Conservation (phyloP, 2,888 invertebrate species). For the Drosophila birchii region DNA sequence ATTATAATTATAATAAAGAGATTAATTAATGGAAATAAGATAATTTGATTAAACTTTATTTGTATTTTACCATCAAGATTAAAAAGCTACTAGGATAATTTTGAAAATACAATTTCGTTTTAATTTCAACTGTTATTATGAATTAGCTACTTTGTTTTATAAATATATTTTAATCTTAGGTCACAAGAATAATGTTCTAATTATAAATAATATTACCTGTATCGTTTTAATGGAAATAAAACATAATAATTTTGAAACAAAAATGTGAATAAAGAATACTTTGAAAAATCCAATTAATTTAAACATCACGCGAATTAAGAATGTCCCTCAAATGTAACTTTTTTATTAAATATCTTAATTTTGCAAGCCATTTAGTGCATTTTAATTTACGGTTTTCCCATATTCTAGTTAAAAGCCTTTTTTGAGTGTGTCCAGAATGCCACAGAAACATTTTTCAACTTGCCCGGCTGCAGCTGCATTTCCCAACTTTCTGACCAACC, state of each 20-base stretch:
- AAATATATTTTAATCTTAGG: neutral
- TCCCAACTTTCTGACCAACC: conserved; percentile 50
- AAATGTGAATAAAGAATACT: no score
- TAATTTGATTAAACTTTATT: neutral
- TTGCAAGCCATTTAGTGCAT: neutral
- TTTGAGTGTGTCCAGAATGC: conserved; percentile 8
- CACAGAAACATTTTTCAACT: conserved; percentile 25
- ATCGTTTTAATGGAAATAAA: no score
- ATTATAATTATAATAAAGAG: no score
- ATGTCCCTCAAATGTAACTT: neutral
- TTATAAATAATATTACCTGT: no score
- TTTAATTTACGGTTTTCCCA: neutral
- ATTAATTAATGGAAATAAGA: no score
- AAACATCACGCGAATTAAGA: neutral
- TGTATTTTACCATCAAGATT: neutral
- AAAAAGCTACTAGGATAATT: neutral
- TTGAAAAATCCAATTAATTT: no score
- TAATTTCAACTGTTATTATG: neutral
- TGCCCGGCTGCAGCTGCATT: conserved; percentile 35
- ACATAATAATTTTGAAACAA: no score
- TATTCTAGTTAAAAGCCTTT: neutral
- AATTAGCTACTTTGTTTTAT: neutral
- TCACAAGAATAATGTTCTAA: neutral
- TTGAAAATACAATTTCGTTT: neutral
- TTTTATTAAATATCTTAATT: no score